phyloP scores from a whole-genome alignment of 2,113 vertebrate genomes.

The Leptobrachium ailaonicum region DNA sequence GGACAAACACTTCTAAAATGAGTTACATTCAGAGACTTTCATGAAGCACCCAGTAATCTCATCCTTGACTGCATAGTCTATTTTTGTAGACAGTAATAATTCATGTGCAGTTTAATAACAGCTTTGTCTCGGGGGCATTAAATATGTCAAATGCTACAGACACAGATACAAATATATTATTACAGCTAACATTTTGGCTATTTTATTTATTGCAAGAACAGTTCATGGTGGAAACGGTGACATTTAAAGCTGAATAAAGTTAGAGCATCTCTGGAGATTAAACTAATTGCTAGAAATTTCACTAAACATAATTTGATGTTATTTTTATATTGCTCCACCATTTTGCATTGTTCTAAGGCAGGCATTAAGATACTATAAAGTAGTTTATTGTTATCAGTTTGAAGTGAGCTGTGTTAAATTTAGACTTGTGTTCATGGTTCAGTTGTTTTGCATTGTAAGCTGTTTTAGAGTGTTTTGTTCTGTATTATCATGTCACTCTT shows the following conservation, averaged over 20 bases:
- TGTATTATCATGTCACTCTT: no score
- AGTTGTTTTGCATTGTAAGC: neutral
- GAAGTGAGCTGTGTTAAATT: neutral
- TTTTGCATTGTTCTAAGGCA: neutral
- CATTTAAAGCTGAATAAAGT: constrained; percentile 4
- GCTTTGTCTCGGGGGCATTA: constrained; percentile 35
- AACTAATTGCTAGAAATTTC: neutral
- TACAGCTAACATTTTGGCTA: constrained; percentile 25
- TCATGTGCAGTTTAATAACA: constrained; percentile 39
- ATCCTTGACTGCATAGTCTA: constrained; percentile 43
- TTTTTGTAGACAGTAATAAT: constrained; percentile 35
- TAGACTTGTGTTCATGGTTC: neutral
- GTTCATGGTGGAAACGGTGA: constrained; percentile 1
- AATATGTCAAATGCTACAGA: constrained; percentile 30
- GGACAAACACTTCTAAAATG: constrained; percentile 39
- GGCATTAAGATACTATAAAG: neutral
- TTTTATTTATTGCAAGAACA: constrained; percentile 29
- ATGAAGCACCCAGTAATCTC: constrained; percentile 36
- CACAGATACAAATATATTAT: constrained; percentile 31
- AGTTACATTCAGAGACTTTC: constrained; percentile 32
- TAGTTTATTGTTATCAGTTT: neutral
- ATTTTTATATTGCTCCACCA: neutral
- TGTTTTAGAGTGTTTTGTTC: neutral
- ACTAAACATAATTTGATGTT: neutral
- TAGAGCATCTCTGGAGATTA: neutral